Evolutionary conservation across 1,140 invertebrate species (phyloP), one percentile per base, ranked within the genome.

Genomic region (Rhyacophila brunnea): DNA sequence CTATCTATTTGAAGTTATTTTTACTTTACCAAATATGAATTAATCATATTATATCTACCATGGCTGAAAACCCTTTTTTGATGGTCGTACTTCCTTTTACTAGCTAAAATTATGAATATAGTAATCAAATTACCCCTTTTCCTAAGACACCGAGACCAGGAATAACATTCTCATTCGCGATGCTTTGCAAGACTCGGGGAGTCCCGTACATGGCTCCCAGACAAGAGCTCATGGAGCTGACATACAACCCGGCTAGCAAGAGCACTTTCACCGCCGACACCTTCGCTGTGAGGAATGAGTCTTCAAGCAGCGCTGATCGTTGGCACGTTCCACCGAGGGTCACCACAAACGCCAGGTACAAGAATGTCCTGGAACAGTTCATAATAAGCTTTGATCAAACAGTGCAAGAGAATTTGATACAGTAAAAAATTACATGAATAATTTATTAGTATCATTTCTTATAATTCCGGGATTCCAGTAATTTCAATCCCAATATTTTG

Each of bases 121-220:
- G n/a, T n/a, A n/a, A n/a, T n/a, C n/a, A n/a, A n/a, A n/a, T n/a
- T n/a, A 96, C 94, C 58, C 94, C 95, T 80, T 87, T 88, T 63
- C 90, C 91, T 48, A 98, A 83, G 55, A 88, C 81, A 67, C 87
- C 87, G 51, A 96, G 87, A 66, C 90, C 85, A 13, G 95, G 95
- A 67, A 98, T 92, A 11, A 96, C 93, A 80, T 93, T 96, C 78
- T 98, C 94, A 71, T 92, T 90, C 35, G 95, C 93, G 66, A 98
- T 96, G 52, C 91, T 94, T 74, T 98, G 95, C 10, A 98, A 77
- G 17, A 98, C 94, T 58, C 95, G 81, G 1, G 95, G 94, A 19
- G 95, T 96, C 13, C 95, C 95, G 71, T 97, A 96, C 83, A 98
- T 90, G 44, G 93, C 91, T 38, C 93, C 94, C 66, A 98, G 84